Conservation (phyloP, 2,888 invertebrate genomes). For the Alloscopus bannaensis region DNA sequence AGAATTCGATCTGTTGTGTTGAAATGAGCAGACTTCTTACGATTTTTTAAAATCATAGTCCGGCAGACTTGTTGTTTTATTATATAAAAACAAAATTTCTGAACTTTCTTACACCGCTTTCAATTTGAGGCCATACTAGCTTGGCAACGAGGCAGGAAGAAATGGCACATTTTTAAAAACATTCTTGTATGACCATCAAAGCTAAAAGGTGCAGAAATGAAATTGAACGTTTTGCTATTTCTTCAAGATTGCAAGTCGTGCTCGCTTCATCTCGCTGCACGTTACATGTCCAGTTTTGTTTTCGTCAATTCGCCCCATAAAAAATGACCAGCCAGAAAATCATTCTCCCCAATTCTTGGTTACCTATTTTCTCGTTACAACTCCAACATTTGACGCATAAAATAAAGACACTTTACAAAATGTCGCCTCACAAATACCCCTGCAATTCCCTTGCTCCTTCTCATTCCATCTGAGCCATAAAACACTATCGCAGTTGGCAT, state of each 20-base stretch:
- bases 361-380: not conserved
- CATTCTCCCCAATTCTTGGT: no score
- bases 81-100: not conserved
- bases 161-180: no score
- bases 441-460: conserved; percentile 3
- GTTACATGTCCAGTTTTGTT: not conserved
- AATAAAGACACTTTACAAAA: not conserved
- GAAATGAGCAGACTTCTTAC: not conserved
- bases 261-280: not conserved
- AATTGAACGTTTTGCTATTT: not conserved
- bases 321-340: not conserved
- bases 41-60: not conserved
- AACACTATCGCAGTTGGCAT: conserved; percentile 31
- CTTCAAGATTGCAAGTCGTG: not conserved
- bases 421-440: conserved; percentile 7
- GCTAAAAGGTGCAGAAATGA: not conserved
- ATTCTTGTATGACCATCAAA: not conserved
- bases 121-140: not conserved
- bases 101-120: not conserved
- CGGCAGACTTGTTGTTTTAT: not conserved
- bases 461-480: conserved; percentile 20
- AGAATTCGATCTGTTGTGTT: not conserved
- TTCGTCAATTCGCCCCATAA: not conserved
- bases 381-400: not conserved
- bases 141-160: no score